Evolutionary conservation across 1,140 invertebrate genomes (phyloP), one percentile per base, ranked within the genome.

Genomic region (Apis mellifera): DNA sequence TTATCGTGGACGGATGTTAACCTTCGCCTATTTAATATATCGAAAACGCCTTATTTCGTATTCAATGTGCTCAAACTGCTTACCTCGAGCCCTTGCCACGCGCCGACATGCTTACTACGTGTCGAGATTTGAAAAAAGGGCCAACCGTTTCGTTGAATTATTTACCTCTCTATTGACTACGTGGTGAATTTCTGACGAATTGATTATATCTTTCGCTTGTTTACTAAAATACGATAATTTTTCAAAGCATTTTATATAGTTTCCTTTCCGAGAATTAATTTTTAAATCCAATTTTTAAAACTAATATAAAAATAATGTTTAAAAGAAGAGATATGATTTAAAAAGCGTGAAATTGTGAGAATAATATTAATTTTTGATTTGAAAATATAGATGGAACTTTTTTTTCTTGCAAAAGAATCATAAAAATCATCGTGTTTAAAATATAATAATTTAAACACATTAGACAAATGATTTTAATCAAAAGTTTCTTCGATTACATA

Each of bases 51-150:
- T 79, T 83, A 73, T 66, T 79, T 50, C 60, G 59, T 32, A 72
- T 78, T 72, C 74, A 70, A 83, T 59, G 42, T 71, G 57, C n/a
- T 78, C 68, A 64, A 83, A 83, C 52, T 54, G 54, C 81, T 54
- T 15, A 48, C 64, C n/a, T 19, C 42, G 26, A 42, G 42, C 42
- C 19, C 60, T 23, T 42, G 48, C 23, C 60, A 15, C 7, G 60
- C 57, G 60, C 32, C 74, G 64, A 75, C 59, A 60, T 70, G 42
- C n/a, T 9, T 3, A 12, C 48, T 75, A 64, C 60, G 74, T 65
- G 74, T 76, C 26, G 12, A 23, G 48, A 15, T 26, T 21, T 26
- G 23, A 15, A 19, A 74, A 54, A 76, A 54, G 17, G 66, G 1
- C n/a, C 68, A 21, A 59, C 50, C 74, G 3, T 76, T 65, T 42